Conservation (phyloP, 2,797 vertebrate genomes). For the Megaceryle alcyon region DNA sequence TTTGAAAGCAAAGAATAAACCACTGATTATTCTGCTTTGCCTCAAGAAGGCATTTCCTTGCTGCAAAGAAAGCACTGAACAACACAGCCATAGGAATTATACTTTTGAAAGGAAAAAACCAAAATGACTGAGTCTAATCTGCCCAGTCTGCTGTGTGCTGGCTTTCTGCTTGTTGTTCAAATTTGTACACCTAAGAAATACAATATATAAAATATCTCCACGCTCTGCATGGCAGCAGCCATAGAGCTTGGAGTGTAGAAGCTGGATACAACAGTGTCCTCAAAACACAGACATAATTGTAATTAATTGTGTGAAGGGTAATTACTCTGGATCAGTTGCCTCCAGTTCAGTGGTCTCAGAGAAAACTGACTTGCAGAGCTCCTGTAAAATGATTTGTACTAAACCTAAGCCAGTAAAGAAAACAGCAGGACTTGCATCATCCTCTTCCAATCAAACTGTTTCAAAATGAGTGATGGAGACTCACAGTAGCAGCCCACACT, state of each 20-base stretch:
- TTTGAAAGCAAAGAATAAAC: background rate
- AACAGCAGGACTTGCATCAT: background rate
- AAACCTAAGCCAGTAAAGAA: too few relatives aligned
- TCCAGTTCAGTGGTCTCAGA: background rate
- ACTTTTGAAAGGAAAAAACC: background rate
- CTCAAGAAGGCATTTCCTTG: background rate
- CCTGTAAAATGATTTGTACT: background rate
- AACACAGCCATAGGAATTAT: background rate
- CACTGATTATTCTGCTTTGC: background rate
- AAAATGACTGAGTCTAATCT: rapidly evolving
- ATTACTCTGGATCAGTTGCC: background rate
- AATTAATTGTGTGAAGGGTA: background rate
- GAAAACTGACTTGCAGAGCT: background rate
- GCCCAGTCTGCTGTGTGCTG: too few relatives aligned
- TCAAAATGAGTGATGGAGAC: background rate
- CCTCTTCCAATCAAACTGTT: background rate
- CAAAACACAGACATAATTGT: background rate
- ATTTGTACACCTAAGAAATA: background rate
- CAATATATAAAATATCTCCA: rapidly evolving
- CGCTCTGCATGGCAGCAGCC: rapidly evolving
- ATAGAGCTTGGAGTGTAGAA: background rate
- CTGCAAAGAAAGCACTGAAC: background rate
- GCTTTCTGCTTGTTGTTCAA: background rate
- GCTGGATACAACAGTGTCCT: background rate
- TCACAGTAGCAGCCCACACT: rapidly evolving